Conservation (phyloP, 2,888 invertebrate genomes). For the Lamellibrachia columna region DNA sequence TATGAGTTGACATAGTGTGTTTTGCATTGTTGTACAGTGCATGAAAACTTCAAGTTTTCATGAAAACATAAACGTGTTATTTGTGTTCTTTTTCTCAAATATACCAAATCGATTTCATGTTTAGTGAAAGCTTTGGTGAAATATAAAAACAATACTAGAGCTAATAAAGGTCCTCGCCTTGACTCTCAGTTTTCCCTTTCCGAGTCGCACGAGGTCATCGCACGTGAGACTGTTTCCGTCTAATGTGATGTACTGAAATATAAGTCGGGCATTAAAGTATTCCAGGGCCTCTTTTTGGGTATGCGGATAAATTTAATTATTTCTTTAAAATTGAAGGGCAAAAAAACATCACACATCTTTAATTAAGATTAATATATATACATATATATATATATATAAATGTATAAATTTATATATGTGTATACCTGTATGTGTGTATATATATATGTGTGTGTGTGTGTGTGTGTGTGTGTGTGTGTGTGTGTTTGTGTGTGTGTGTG, state of each 20-base stretch:
- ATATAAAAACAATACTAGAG: constrained; percentile 18
- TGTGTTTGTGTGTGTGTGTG: too few relatives aligned
- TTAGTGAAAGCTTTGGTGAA: neutral
- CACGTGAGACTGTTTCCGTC: constrained; percentile 72
- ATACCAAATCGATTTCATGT: neutral
- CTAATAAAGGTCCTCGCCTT: constrained; percentile 63
- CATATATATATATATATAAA: too few relatives aligned
- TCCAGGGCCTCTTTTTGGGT: neutral
- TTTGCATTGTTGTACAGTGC: too few relatives aligned
- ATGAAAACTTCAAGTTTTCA: neutral
- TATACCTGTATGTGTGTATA: too few relatives aligned
- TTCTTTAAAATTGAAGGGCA: neutral
- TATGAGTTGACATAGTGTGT: too few relatives aligned
- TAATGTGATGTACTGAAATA: constrained; percentile 68
- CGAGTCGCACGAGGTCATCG: constrained; percentile 71
- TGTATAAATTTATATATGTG: too few relatives aligned
- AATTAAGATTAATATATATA: too few relatives aligned
- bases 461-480: too few relatives aligned
- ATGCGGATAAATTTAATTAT: neutral
- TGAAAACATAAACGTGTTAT: too few relatives aligned
- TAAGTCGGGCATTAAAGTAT: neutral
- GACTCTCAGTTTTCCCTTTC: constrained; percentile 70
- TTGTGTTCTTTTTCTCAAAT: neutral
- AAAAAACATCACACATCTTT: too few relatives aligned
- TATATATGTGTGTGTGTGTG: too few relatives aligned